Percentiles rank a stretch among this genome's conserved stretches.
Evolutionary conservation across 2,888 invertebrate species (phyloP).

Genomic region (Oscheius sp.): DNA sequence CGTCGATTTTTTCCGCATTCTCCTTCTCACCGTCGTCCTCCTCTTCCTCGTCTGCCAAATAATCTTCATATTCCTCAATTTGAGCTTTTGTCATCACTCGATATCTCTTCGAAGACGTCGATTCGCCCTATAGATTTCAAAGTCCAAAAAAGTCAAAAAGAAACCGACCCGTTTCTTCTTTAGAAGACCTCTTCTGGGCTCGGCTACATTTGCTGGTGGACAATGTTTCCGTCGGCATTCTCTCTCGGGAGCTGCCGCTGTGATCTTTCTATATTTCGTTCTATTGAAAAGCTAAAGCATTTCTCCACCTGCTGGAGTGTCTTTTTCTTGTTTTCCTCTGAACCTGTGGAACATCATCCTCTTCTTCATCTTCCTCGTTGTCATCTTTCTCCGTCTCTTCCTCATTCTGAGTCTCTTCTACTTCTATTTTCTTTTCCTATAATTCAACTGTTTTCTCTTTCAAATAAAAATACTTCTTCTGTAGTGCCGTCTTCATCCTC

Average conservation of each 20-base stretch:
- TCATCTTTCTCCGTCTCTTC: constrained; percentile 34
- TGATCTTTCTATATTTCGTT: neutral
- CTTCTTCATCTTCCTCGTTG: constrained; percentile 23
- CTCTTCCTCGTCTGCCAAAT: constrained; percentile 33
- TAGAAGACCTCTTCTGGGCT: constrained; percentile 32
- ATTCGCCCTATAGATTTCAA: neutral
- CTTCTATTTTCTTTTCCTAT: constrained; percentile 33
- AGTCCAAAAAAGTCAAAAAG: too few species aligned
- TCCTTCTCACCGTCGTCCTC: constrained; percentile 22
- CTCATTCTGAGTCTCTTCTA: constrained; percentile 24
- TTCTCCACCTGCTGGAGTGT: constrained; percentile 11
- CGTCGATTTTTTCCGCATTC: constrained; percentile 27
- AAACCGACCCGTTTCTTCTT: constrained; percentile 27
- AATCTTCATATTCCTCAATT: constrained; percentile 37
- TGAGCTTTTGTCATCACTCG: constrained; percentile 12
- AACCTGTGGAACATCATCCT: constrained; percentile 14
- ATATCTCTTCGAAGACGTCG: constrained; percentile 8
- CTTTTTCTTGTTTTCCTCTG: constrained; percentile 1
- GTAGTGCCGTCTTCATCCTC: constrained; percentile 37
- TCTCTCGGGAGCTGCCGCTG: constrained; percentile 11
- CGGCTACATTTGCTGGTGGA: constrained; percentile 24
- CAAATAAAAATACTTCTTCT: too few species aligned
- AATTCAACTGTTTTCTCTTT: constrained; percentile 21
- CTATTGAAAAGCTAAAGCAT: neutral
- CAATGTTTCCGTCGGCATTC: constrained; percentile 33